These are phyloP conservation scores for Serranus cabrilla DNA, from an alignment of 2,797 vertebrate genomes.

Conservation along the genomic window DNA sequence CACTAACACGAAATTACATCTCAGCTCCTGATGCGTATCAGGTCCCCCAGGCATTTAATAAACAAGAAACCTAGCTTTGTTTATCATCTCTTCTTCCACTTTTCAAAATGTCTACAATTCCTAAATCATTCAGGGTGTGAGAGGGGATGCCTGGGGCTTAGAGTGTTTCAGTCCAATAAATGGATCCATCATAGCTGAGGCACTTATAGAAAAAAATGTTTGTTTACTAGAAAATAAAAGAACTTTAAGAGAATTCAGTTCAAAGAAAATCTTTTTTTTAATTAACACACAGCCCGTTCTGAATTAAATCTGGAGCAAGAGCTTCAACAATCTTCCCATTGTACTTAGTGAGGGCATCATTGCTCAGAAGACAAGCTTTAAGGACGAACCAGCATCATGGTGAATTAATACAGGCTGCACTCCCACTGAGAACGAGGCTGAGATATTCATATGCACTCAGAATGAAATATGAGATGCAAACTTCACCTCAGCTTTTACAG, in stretches of 20 bases:
- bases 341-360: constrained; percentile 19
- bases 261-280: neutral
- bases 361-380: constrained; percentile 40
- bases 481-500: neutral
- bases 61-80: constrained; percentile 63
- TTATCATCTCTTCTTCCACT: constrained; percentile 31
- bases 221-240: constrained; percentile 7
- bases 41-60: constrained; percentile 61
- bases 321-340: constrained; percentile 33
- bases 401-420: constrained; percentile 38
- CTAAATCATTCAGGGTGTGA: constrained; percentile 28
- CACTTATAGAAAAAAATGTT: neutral
- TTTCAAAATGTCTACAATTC: constrained; percentile 23
- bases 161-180: neutral
- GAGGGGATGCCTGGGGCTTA: neutral
- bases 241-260: neutral
- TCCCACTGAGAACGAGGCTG: constrained; percentile 24
- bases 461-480: constrained; percentile 7
- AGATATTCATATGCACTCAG: neutral
- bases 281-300: constrained; percentile 6
- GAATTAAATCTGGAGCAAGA: constrained; percentile 19
- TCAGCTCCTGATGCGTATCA: constrained; percentile 69
- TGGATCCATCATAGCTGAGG: neutral
- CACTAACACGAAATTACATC: constrained; percentile 75
- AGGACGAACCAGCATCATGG: constrained; percentile 37